Percentiles rank a stretch among this genome's conserved stretches.
phyloP scores from a whole-genome alignment of 2,113 vertebrate species.

The Oenanthe oenanthe region DNA sequence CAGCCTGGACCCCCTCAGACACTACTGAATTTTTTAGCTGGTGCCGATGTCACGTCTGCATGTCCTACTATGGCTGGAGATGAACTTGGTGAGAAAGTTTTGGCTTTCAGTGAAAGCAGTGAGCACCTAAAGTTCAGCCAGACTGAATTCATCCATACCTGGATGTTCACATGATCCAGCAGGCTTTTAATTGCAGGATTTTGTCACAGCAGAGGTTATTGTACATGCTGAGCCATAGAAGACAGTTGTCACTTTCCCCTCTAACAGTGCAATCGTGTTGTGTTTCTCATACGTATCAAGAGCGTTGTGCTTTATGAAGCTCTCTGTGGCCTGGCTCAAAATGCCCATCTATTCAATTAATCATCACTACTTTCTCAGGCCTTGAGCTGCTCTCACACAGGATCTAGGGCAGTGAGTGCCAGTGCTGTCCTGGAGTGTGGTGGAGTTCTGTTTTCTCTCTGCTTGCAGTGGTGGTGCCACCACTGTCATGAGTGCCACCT shows the following conservation, averaged over 20 bases:
- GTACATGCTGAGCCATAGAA: background rate
- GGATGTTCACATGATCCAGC: background rate
- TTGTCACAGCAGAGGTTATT: background rate
- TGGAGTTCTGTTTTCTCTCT: background rate
- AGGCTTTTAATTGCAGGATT: background rate
- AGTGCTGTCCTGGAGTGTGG: accelerated
- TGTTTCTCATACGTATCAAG: background rate
- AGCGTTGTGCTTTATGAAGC: background rate
- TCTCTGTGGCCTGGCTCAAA: background rate
- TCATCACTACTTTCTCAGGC: background rate
- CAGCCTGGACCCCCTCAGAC: conserved; percentile 72
- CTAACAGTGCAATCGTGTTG: background rate
- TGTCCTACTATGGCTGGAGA: background rate
- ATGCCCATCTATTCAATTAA: background rate
- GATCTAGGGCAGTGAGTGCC: background rate
- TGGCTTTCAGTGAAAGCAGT: background rate
- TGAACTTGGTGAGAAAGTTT: conserved; percentile 19
- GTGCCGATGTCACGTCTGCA: conserved; percentile 67
- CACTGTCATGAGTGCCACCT: background rate
- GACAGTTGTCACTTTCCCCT: background rate
- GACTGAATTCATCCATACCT: background rate
- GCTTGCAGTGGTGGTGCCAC: background rate
- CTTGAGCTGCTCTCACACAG: background rate
- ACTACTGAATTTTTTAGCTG: conserved; percentile 75
- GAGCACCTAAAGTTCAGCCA: background rate